Evolutionary conservation across 2,797 vertebrate species (phyloP).

Genomic region (Thripadectes ignobilis): DNA sequence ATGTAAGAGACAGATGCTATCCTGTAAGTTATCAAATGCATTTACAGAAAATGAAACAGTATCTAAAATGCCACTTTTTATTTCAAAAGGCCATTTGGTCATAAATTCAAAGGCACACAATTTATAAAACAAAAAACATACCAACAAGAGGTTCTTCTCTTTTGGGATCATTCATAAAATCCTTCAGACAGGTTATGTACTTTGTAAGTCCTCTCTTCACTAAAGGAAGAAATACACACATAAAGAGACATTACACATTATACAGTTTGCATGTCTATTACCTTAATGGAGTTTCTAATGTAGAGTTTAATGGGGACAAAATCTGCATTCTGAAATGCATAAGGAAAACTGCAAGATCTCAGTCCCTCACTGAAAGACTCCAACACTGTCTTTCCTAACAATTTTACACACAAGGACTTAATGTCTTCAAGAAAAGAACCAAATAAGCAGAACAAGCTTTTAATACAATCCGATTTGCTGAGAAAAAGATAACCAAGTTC

Average conservation of each 20-base stretch:
- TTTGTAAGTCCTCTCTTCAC: background rate
- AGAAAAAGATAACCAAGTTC: background rate
- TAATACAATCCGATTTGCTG: background rate
- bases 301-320: background rate
- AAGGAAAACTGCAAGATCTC: background rate
- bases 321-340: background rate
- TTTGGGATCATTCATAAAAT: slow-evolving; percentile 60
- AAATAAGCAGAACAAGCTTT: background rate
- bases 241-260: background rate
- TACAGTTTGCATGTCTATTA: background rate
- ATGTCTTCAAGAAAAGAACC: background rate
- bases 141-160: slow-evolving; percentile 67
- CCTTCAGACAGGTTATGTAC: slow-evolving; percentile 46
- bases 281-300: background rate
- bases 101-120: background rate
- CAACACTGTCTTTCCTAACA: background rate
- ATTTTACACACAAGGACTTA: background rate
- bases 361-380: background rate
- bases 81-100: background rate
- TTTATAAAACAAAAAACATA: slow-evolving; percentile 2
- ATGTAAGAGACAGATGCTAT: background rate
- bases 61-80: background rate
- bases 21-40: background rate
- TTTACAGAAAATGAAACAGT: background rate
- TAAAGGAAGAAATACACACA: background rate